Evolutionary conservation across 2,797 vertebrate species (phyloP), one percentile per base, ranked within the genome.

Genomic region (Takifugu rubripes): DNA sequence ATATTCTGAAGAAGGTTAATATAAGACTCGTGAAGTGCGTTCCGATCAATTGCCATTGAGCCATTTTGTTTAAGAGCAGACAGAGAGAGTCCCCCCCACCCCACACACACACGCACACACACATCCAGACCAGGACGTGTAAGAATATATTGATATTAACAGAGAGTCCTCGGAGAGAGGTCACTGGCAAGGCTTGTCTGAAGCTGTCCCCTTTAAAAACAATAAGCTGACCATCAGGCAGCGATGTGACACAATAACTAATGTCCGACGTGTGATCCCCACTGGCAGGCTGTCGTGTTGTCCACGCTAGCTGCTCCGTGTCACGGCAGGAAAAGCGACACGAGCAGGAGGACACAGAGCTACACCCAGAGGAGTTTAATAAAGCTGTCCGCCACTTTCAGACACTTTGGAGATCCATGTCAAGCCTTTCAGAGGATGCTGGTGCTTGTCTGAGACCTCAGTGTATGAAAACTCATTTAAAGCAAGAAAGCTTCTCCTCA

Each of bases 101-200:
- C 75, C 64, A 72, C 79, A 81, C 71, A 50, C 54, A 5, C 27
- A 4, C 27, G 21, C 21, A 21, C 21, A 21, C 21, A 21, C 21
- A 21, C 27, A 61, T 82, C 65, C 53, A 43, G 21, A 56, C 48
- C 43, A 55, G 52, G 63, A 49, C 21, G 21, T 43, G 64, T 64
- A 64, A 79, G 70, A 60, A 71, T 70, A 77, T 74, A 74, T 68
- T 80, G 69, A 85, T 78, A 78, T 79, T 76, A 85, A 69, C 65
- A 54, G 74, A 67, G 68, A 72, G 70, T 8, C 65, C 64, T 74
- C 45, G 58, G 56, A 81, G 75, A 63, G 64, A 64, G 77, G 57
- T 70, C 53, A n/a, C 25, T 64, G 66, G 61, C 68, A 79, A 63
- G 54, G 50, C 42, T 70, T 33, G 77, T 81, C 63, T 71, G 62